These are phyloP conservation scores for Acleris laterana DNA, from an alignment of 2,888 invertebrate species.

Conservation along the genomic window DNA sequence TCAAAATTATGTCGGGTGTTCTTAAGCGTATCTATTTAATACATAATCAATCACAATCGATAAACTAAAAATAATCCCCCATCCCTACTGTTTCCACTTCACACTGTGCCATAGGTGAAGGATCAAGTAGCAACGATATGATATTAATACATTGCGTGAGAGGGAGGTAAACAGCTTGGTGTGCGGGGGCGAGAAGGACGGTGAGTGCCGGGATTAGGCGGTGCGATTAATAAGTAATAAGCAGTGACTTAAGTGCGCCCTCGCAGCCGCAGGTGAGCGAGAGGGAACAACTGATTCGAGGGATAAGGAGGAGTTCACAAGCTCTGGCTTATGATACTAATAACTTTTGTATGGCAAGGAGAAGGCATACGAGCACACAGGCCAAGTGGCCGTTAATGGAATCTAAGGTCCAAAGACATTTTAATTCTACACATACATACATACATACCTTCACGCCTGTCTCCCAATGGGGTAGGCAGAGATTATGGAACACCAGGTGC, in stretches of 20 bases:
- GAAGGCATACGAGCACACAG: too few relatives aligned
- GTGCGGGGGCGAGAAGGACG: background rate
- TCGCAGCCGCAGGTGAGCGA: constrained; percentile 9
- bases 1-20: too few relatives aligned
- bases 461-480: too few relatives aligned
- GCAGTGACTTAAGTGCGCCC: constrained; percentile 45
- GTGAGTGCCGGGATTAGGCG: constrained; percentile 13
- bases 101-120: constrained; percentile 15
- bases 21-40: too few relatives aligned
- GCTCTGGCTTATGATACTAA: background rate
- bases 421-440: too few relatives aligned
- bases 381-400: too few relatives aligned
- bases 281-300: constrained; percentile 11
- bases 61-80: background rate
- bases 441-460: too few relatives aligned
- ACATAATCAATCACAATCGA: background rate
- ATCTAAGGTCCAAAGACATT: too few relatives aligned
- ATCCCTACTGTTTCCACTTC: background rate
- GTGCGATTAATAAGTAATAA: constrained; percentile 42
- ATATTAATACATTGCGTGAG: constrained; percentile 15
- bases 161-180: background rate
- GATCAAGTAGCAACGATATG: constrained; percentile 25
- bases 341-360: background rate
- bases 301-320: background rate
- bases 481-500: too few relatives aligned